Evolutionary conservation across 1,140 invertebrate genomes (phyloP).

Genomic region (Drosophila nasuta): DNA sequence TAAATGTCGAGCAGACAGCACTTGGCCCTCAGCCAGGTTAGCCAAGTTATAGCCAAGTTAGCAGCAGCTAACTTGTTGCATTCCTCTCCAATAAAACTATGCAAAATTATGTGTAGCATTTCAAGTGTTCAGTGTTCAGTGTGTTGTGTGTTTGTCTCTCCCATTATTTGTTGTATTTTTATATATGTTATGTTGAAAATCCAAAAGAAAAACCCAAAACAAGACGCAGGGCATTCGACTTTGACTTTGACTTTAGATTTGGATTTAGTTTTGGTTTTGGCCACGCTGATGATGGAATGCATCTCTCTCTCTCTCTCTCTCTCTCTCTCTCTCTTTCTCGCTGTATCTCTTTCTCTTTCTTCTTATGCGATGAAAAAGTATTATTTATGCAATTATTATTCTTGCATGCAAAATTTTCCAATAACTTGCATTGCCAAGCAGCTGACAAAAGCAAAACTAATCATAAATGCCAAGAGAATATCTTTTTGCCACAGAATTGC

Average conservation of each 20-base stretch:
- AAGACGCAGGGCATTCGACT: conserved; percentile 19
- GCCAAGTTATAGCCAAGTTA: conserved; percentile 24
- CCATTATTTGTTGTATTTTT: conserved; percentile 12
- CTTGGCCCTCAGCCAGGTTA: conserved; percentile 52
- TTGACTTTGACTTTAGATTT: background rate
- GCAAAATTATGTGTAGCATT: conserved; percentile 81
- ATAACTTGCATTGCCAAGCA: conserved; percentile 68
- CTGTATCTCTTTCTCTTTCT: background rate
- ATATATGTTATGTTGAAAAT: conserved; percentile 2
- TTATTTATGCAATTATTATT: conserved; percentile 78
- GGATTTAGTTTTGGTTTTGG: conserved; percentile 15
- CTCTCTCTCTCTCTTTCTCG: background rate
- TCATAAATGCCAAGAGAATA: conserved; percentile 65
- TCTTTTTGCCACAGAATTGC: conserved; percentile 12
- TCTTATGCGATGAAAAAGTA: background rate
- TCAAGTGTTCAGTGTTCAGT: background rate
- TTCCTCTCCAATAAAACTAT: conserved; percentile 78
- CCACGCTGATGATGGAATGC: conserved; percentile 56
- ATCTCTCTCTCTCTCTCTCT: background rate
- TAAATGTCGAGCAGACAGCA: conserved; percentile 78
- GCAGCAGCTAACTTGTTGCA: conserved; percentile 19
- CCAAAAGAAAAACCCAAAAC: conserved; percentile 22
- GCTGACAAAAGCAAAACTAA: conserved; percentile 62
- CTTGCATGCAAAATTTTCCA: conserved; percentile 66
- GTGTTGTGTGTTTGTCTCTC: conserved; percentile 8